These are phyloP conservation scores for Thalpophila matura DNA, from an alignment of 2,888 invertebrate species.

Conservation along the genomic window DNA sequence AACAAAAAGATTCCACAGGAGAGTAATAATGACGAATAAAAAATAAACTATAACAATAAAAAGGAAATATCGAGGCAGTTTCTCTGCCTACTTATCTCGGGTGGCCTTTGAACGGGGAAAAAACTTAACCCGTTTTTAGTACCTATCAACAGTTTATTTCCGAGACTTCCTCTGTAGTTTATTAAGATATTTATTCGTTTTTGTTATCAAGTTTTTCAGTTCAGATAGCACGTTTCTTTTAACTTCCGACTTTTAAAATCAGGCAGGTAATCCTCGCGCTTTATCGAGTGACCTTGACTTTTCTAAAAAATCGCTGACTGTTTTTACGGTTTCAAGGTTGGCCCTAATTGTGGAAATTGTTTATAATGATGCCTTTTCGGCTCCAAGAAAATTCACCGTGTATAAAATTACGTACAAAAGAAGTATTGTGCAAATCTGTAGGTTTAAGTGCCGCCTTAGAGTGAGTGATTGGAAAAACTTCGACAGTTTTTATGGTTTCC, in stretches of 20 bases:
- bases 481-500: no score
- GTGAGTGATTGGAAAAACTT: no score
- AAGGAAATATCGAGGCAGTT: conserved; percentile 45
- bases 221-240: background rate
- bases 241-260: background rate
- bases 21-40: conserved; percentile 51
- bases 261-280: no score
- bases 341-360: no score
- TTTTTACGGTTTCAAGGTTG: no score
- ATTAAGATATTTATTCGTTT: background rate
- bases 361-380: no score
- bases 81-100: conserved; percentile 28
- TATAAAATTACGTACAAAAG: no score
- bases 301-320: background rate
- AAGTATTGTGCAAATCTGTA: no score
- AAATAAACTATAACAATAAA: conserved; percentile 51
- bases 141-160: conserved; percentile 36
- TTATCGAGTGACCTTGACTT: background rate
- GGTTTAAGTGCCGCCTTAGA: no score
- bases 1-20: conserved; percentile 36
- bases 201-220: background rate
- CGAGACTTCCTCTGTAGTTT: background rate
- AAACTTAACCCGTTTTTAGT: conserved; percentile 21
- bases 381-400: no score
- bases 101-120: conserved; percentile 1